Conservation (phyloP, 2,888 invertebrate genomes). For the Syritta pipiens region DNA sequence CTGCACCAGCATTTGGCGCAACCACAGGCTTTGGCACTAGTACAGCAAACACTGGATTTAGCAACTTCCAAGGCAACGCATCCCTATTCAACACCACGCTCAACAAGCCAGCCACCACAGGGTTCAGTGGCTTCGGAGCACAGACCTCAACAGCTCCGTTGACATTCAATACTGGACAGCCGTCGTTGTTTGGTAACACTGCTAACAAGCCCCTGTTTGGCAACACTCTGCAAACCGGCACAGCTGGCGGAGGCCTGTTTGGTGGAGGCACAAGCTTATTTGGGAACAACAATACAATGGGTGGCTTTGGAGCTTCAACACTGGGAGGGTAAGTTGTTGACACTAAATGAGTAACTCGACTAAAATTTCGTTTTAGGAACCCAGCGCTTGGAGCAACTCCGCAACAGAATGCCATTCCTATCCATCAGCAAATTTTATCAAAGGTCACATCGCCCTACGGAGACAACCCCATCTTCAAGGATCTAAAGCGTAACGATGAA, state of each 20-base stretch:
- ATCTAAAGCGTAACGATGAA: slow-evolving; percentile 81
- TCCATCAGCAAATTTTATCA: slow-evolving; percentile 87
- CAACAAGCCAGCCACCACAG: slow-evolving; percentile 80
- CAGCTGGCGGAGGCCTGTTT: slow-evolving; percentile 78
- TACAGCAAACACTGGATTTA: slow-evolving; percentile 75
- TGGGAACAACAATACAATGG: slow-evolving; percentile 77
- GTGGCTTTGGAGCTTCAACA: slow-evolving; percentile 72
- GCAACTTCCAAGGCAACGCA: slow-evolving; percentile 74
- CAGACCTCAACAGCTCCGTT: slow-evolving; percentile 76
- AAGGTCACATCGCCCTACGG: slow-evolving; percentile 92
- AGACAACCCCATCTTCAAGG: slow-evolving; percentile 91
- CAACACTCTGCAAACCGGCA: slow-evolving; percentile 72
- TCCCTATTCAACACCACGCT: slow-evolving; percentile 76
- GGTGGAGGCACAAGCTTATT: slow-evolving; percentile 76
- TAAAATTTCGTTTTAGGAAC: slow-evolving; percentile 44
- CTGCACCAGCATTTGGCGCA: slow-evolving; percentile 79
- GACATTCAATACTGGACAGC: slow-evolving; percentile 76
- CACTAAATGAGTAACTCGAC: not conserved
- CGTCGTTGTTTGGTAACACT: slow-evolving; percentile 81
- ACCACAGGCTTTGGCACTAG: slow-evolving; percentile 77
- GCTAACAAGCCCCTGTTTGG: slow-evolving; percentile 78
- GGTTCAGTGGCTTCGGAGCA: slow-evolving; percentile 82
- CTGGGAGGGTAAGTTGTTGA: slow-evolving; percentile 71
- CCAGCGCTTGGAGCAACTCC: slow-evolving; percentile 72
- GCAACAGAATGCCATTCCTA: slow-evolving; percentile 78